phyloP scores from a whole-genome alignment of 2,797 vertebrate genomes.

The Antrozous pallidus region DNA sequence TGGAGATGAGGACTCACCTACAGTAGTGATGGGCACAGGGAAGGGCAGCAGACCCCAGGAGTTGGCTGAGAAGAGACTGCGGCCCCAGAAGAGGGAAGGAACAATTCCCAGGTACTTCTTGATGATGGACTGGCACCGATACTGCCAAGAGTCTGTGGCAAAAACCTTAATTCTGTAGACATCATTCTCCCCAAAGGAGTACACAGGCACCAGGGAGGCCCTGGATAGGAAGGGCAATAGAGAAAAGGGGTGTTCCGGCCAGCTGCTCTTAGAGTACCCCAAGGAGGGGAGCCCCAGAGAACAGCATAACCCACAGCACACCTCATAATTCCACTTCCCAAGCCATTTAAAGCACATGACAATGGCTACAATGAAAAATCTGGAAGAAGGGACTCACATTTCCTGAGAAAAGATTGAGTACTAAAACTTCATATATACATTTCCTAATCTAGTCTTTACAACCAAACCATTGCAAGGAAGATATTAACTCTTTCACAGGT shows the following conservation, averaged over 20 bases:
- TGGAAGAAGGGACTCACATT: not conserved
- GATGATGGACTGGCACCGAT: constrained; percentile 34
- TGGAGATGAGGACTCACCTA: constrained; percentile 49
- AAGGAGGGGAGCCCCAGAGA: accelerated
- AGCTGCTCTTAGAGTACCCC: not conserved
- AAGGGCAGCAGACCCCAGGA: constrained; percentile 72
- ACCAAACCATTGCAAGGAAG: not conserved
- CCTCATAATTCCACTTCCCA: not conserved
- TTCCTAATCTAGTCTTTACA: not conserved
- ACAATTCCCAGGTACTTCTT: constrained; percentile 58
- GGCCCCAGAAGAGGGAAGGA: constrained; percentile 70
- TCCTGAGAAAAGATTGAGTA: not conserved
- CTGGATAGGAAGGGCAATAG: not conserved
- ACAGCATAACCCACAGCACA: accelerated
- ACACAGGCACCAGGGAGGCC: constrained; percentile 68
- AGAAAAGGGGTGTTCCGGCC: not conserved
- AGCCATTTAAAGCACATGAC: not conserved
- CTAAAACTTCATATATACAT: not conserved
- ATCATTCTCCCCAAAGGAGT: constrained; percentile 76
- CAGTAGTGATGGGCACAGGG: constrained; percentile 60
- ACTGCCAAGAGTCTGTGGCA: not conserved
- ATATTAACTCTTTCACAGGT: not conserved
- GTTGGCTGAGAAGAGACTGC: not conserved
- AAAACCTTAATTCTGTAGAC: constrained; percentile 58
- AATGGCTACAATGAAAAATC: not conserved